phyloP scores from a whole-genome alignment of 2,113 vertebrate genomes.

The Mixornis gularis region DNA sequence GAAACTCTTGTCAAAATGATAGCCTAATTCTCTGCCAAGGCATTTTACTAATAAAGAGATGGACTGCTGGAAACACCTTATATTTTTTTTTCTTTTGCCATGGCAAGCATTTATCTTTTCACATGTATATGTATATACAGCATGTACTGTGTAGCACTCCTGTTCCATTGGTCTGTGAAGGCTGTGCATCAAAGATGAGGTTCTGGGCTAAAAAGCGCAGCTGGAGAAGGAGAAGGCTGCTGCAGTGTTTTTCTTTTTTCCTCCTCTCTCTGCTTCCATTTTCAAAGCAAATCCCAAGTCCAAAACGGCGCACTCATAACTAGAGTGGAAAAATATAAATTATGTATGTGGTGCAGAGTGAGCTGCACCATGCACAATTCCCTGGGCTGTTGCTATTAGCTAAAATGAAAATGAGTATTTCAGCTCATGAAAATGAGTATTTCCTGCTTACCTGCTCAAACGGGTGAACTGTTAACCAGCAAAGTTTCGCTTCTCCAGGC shows the following conservation, averaged over 20 bases:
- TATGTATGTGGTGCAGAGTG: not conserved
- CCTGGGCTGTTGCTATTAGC: not conserved
- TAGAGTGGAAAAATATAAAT: slow-evolving; percentile 19
- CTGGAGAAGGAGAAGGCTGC: not conserved
- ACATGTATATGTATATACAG: accelerated
- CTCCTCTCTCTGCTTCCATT: not conserved
- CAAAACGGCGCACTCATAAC: not conserved
- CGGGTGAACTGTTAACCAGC: slow-evolving; percentile 6
- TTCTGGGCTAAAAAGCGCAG: not conserved
- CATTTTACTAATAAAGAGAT: not conserved
- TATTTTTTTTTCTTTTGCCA: not conserved
- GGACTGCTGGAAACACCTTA: not conserved
- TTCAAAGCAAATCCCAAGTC: not conserved
- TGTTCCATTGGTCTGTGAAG: not conserved
- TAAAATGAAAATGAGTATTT: not conserved
- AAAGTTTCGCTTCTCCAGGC: not conserved
- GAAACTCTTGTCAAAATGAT: not conserved
- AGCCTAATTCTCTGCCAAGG: not conserved
- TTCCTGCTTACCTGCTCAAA: slow-evolving; percentile 19
- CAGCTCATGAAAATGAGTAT: not conserved
- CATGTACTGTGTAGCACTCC: not conserved
- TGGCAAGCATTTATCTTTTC: not conserved
- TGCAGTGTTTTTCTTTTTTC: not conserved
- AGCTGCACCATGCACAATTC: not conserved
- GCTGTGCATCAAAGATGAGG: not conserved